A percentile compares a stretch with the other conserved stretches of the same genome.
phyloP scores from a whole-genome alignment of 2,113 vertebrate genomes.

The Protobothrops mucrosquamatus region DNA sequence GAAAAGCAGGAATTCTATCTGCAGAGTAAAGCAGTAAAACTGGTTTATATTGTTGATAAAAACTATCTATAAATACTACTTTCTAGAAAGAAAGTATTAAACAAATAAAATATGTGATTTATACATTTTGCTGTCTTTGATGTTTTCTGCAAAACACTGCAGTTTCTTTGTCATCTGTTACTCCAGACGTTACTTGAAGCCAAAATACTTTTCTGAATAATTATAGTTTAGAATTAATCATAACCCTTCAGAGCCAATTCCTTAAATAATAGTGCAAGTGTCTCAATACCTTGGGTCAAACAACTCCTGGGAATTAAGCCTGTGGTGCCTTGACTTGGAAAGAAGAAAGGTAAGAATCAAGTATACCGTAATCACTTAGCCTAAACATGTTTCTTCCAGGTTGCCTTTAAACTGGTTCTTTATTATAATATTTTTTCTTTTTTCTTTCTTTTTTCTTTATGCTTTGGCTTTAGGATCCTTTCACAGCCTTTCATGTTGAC shows the following conservation, averaged over 20 bases:
- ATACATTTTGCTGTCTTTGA: neutral
- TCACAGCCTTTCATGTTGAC: slow-evolving; percentile 45
- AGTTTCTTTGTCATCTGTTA: neutral
- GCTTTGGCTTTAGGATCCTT: slow-evolving; percentile 38
- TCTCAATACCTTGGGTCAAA: neutral
- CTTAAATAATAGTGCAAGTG: neutral
- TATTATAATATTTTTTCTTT: neutral
- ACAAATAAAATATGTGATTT: neutral
- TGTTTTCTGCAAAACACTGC: neutral
- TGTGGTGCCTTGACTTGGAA: neutral
- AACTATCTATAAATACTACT: neutral
- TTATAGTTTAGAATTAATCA: neutral
- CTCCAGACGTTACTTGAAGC: neutral
- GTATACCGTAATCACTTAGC: neutral
- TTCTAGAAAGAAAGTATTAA: neutral
- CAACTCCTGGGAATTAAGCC: neutral
- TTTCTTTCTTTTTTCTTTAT: neutral
- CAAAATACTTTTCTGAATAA: neutral
- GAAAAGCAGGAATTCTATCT: neutral
- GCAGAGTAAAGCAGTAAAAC: neutral
- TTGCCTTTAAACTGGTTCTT: neutral
- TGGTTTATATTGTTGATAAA: neutral
- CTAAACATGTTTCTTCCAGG: neutral
- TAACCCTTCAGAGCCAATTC: neutral
- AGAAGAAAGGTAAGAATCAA: neutral